Percentiles rank a stretch among this genome's conserved stretches.
phyloP scores from a whole-genome alignment of 1,140 invertebrate species.

The Platyura marginata region DNA sequence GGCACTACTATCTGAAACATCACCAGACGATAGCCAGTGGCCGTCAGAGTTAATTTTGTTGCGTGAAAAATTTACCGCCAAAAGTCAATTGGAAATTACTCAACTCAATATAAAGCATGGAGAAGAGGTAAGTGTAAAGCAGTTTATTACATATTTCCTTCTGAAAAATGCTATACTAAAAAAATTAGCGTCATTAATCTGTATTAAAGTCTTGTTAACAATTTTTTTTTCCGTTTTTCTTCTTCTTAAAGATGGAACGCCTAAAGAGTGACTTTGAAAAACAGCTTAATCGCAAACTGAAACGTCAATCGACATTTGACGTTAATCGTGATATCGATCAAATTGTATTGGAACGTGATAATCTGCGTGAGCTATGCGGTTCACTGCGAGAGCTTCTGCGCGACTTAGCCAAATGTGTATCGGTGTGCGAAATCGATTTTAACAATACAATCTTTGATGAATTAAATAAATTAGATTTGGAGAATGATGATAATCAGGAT shows the following conservation, averaged over 20 bases:
- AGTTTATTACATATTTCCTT: too few species aligned
- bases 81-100: conserved; percentile 32
- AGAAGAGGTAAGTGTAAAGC: conserved; percentile 26
- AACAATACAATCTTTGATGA: conserved; percentile 50
- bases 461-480: conserved; percentile 15
- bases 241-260: conserved; percentile 24
- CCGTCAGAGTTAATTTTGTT: conserved; percentile 44
- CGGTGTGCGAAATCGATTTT: conserved; percentile 53
- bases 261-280: conserved; percentile 23
- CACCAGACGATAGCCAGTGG: conserved; percentile 41
- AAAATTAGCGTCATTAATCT: too few species aligned
- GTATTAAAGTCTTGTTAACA: conserved; percentile 2
- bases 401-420: conserved; percentile 50
- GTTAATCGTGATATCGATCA: conserved; percentile 31
- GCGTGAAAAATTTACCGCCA: conserved; percentile 43
- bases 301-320: conserved; percentile 33
- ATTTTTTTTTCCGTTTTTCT: conserved; percentile 6
- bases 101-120: conserved; percentile 35
- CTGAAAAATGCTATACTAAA: too few species aligned
- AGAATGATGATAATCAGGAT: background rate
- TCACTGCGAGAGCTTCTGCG: conserved; percentile 28
- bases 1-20: conserved; percentile 40
- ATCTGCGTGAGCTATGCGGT: conserved; percentile 18
- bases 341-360: conserved; percentile 29
- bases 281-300: conserved; percentile 26